phyloP scores from a whole-genome alignment of 2,797 vertebrate genomes.

The Chanos chanos region DNA sequence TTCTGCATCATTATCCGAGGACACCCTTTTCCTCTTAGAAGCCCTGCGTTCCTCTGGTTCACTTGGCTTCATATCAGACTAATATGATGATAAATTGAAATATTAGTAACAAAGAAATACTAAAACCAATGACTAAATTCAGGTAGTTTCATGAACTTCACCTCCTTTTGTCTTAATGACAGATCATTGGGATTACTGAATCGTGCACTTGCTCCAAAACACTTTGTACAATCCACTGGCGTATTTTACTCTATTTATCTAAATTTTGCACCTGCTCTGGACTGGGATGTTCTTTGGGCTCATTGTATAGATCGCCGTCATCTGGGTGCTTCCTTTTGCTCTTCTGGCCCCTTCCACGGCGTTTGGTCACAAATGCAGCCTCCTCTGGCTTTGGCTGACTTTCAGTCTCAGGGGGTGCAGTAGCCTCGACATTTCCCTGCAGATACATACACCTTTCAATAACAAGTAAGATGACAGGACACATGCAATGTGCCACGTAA shows the following conservation, averaged over 20 bases:
- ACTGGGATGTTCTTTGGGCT: not conserved
- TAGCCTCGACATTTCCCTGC: conserved; percentile 49
- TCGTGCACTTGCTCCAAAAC: too few species aligned
- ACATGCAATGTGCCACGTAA: too few species aligned
- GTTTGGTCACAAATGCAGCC: conserved; percentile 67
- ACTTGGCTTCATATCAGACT: conserved; percentile 10
- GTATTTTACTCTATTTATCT: too few species aligned
- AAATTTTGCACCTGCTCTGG: conserved; percentile 56
- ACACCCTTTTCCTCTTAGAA: conserved; percentile 54
- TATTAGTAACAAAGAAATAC: too few species aligned
- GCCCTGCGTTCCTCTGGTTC: conserved; percentile 4
- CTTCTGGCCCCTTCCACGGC: conserved; percentile 50
- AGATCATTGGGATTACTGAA: too few species aligned
- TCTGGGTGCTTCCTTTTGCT: conserved; percentile 55
- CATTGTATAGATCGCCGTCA: conserved; percentile 22
- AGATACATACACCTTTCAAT: too few species aligned
- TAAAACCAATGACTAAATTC: not conserved
- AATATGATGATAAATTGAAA: not conserved
- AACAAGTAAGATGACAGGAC: too few species aligned
- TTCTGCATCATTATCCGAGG: conserved; percentile 31
- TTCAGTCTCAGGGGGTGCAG: conserved; percentile 11
- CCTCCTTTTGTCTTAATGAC: too few species aligned
- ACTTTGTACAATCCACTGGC: too few species aligned
- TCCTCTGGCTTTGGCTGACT: not conserved
- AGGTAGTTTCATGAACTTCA: too few species aligned